Conservation (phyloP, 2,797 vertebrate genomes). For the Natrix natrix region DNA sequence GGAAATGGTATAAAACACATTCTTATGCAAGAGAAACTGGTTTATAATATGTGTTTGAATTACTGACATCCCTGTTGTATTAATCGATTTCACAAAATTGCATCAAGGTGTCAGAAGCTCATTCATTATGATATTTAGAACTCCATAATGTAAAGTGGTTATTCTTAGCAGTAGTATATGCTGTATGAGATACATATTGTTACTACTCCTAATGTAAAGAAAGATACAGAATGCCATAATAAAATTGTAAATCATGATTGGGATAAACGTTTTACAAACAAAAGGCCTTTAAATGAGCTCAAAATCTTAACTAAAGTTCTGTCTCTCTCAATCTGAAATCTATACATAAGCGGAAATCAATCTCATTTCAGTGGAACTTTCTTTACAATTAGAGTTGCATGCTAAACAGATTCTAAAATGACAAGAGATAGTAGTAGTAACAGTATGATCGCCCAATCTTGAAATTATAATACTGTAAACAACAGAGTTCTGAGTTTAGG, state of each 20-base stretch:
- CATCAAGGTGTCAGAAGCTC: neutral
- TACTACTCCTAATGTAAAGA: neutral
- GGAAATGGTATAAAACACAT: neutral
- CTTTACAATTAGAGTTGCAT: neutral
- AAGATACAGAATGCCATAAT: neutral
- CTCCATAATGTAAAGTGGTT: constrained; percentile 8
- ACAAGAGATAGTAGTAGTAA: neutral
- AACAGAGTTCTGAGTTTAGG: neutral
- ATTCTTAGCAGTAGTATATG: neutral
- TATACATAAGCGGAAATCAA: neutral
- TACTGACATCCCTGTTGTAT: neutral
- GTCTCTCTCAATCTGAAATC: neutral
- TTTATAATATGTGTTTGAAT: constrained; percentile 2
- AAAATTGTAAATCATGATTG: neutral
- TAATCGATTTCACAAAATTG: constrained; percentile 10
- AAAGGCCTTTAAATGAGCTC: neutral
- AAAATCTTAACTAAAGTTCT: neutral
- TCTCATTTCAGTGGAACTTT: neutral
- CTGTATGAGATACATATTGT: neutral
- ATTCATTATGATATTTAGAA: neutral
- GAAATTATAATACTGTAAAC: neutral
- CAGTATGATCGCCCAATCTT: neutral
- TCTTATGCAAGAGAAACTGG: neutral
- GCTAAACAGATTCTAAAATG: neutral
- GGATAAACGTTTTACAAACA: neutral